phyloP scores from a whole-genome alignment of 2,113 vertebrate genomes.

The Puntigrus tetrazona region DNA sequence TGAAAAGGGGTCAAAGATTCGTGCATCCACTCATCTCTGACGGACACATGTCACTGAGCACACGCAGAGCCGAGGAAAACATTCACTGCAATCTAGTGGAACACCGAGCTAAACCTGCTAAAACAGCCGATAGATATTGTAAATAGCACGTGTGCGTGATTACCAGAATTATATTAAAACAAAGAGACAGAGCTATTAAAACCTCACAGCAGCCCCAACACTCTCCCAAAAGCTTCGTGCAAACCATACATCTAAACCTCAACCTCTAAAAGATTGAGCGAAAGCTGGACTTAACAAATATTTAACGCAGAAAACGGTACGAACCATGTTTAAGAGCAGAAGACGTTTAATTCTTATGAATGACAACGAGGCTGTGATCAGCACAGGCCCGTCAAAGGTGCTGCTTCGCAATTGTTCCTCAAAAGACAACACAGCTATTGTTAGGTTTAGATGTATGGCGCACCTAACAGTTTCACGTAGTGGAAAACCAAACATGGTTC shows the following conservation, averaged over 20 bases:
- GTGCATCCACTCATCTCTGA: not conserved
- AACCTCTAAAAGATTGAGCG: not conserved
- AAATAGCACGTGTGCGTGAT: not conserved
- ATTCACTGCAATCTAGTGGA: slow-evolving; percentile 13
- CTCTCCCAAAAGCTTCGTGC: not conserved
- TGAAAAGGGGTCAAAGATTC: slow-evolving; percentile 27
- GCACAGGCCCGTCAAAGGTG: not conserved
- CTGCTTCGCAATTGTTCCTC: not conserved
- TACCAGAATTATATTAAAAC: not conserved
- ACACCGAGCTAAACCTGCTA: not conserved
- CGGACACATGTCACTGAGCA: slow-evolving; percentile 13
- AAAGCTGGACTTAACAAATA: not conserved
- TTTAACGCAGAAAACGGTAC: too few relatives aligned
- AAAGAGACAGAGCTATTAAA: not conserved
- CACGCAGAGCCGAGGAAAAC: slow-evolving; percentile 5
- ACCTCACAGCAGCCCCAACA: not conserved
- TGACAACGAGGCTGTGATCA: not conserved
- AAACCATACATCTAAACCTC: not conserved
- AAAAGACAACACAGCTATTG: not conserved
- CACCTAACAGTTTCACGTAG: not conserved
- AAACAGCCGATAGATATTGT: not conserved
- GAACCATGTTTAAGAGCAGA: not conserved
- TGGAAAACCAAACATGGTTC: not conserved
- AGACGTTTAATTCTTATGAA: not conserved
- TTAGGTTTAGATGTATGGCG: too few relatives aligned